Base-by-base conservation (phyloP, 2,797 vertebrate genomes). In the Propithecus deckenii region DNA sequence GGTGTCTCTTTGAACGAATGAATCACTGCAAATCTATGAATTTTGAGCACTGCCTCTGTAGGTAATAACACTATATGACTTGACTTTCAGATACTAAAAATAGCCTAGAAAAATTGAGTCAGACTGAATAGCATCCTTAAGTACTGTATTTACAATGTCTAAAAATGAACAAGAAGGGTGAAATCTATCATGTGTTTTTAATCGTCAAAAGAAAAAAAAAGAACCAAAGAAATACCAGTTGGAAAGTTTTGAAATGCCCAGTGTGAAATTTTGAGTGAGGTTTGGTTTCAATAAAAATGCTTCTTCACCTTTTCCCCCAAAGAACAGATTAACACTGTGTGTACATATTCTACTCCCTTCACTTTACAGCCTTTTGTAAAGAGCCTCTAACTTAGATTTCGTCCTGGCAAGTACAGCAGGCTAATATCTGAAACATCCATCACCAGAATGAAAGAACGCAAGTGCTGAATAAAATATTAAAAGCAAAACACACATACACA, bases 41-140 rank as follows among this genome's bases (percentile, higher is more conserved):
- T 94, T 97, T 10, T 93, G 96, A 96, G 95, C 0, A 96, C n/a
- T 52, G 96, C 89, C 96, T 97, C 95, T 97, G 81, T 35, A 89
- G 65, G 67, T 96, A 97, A 94, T 52, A 90, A 92, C 67, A 59
- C 86, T 76, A 25, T 13, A 96, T 93, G 96, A 98, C 95, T 97
- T 96, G 78, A 97, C 96, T 72, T 95, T 78, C 90, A 97, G 92
- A 87, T 87, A 52, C 97, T 98, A 98, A 98, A 98, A 98, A 98
- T 98, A 98, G 91, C 89, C 97, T 69, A 75, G 97, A 97, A 98
- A 97, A 97, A 98, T 8, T 98, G 97, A 98, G 96, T 98, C 98
- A 98, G 23, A 52, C 38, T 67, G 97, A 94, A 35, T 25, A 89
- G 71, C 90, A 96, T 88, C 91, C 94, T 93, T 94, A 89, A 86